phyloP scores from a whole-genome alignment of 2,888 invertebrate species.

The Xestoiulus laeticollis region DNA sequence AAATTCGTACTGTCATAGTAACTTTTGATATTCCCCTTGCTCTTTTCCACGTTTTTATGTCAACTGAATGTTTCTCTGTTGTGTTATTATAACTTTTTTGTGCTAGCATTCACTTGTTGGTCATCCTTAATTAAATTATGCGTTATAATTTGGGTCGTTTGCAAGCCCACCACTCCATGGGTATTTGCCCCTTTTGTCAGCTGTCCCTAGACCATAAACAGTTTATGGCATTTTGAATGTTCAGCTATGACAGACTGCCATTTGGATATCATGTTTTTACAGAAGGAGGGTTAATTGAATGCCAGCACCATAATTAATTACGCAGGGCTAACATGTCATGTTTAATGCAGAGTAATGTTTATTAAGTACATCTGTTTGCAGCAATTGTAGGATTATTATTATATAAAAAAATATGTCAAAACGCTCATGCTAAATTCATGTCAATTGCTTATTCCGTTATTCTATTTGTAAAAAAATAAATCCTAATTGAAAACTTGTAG shows the following conservation, averaged over 20 bases:
- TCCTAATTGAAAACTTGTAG: not conserved
- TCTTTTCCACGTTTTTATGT: not conserved
- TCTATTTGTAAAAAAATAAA: not conserved
- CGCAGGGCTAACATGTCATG: not conserved
- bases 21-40: not conserved
- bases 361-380: constrained; percentile 27
- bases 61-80: not conserved
- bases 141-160: not conserved
- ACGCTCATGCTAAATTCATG: not conserved
- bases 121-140: constrained; percentile 30
- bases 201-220: not conserved
- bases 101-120: not conserved
- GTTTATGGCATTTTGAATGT: not conserved
- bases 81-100: not conserved
- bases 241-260: not conserved
- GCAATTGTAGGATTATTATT: not conserved
- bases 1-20: not conserved
- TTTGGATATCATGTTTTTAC: not conserved
- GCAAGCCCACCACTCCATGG: not conserved
- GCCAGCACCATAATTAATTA: not conserved
- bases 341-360: constrained; percentile 23
- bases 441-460: constrained; percentile 35
- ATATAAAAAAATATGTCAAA: constrained; percentile 10
- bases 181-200: constrained; percentile 19
- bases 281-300: not conserved